Base-by-base conservation (phyloP, 1,140 invertebrate species). In the Sinonovacula constricta region DNA sequence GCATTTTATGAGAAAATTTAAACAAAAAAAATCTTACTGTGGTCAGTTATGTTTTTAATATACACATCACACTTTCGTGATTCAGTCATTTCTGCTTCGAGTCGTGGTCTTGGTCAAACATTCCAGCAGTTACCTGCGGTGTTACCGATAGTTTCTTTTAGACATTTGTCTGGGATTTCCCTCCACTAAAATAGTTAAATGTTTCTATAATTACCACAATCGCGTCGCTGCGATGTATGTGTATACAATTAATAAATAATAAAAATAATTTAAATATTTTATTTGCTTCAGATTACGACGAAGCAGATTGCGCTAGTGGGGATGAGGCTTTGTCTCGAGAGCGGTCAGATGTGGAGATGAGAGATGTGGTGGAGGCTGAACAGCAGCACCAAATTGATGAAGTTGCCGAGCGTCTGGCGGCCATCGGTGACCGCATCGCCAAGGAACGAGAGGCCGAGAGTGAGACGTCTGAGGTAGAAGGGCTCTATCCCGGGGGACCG, bases 361-460 rank as follows among this genome's bases (percentile, higher is more conserved):
- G 10, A 24, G 54, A 60, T 14, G 53, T 59, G 12, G 45, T 26
- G 24, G n/a, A 78, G 10, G 2, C 30, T 3, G 75, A 78, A 36
- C 65, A 54, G 28, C 66, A 69, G n/a, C 66, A 65, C 30, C 63
- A 36, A 14, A 0, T 68, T 31, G 56, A 62, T 60, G 56, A 70
- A 12, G 66, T 78, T n/a, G 75, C 66, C 26, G 31, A 28, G n/a
- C 36, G 75, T 28, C 66, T 78, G 1, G 57, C 45, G 1, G 66
- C 59, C 28, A 78, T 78, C 22, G 75, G 75, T 15, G 75, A 78
- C 39, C 36, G 28, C 10, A 78, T 78, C 18, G 54, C 39, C 0
- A 39, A 10, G 22, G 45, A 39, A 15, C 15, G 39, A 60, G 65
- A 62, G 36, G 60, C 65, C 7, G 70, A 74, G 45, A 67, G 62